Conservation (phyloP, 2,888 invertebrate genomes). For the Acheta domesticus region DNA sequence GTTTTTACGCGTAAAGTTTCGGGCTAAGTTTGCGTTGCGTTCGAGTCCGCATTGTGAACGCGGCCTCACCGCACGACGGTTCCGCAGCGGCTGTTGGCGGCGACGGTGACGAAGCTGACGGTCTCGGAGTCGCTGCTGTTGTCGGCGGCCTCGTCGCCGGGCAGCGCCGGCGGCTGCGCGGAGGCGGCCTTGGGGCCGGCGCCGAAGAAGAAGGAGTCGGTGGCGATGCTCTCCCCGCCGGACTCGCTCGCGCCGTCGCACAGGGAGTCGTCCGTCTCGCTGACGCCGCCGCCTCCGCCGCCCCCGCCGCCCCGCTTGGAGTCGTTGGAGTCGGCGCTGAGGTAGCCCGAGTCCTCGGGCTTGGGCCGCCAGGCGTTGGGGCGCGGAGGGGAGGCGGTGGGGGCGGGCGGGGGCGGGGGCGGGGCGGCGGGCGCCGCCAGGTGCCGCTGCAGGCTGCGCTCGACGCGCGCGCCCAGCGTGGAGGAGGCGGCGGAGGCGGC, state of each 20-base stretch:
- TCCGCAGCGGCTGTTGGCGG: background rate
- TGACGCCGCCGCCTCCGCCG: slow-evolving; percentile 43
- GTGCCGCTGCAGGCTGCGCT: background rate
- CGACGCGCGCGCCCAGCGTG: background rate
- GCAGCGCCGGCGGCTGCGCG: background rate
- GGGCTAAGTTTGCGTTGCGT: no score
- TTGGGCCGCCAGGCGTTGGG: slow-evolving; percentile 48
- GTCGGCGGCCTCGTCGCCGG: slow-evolving; percentile 23
- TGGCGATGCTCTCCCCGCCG: slow-evolving; percentile 81
- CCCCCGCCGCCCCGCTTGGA: slow-evolving; percentile 48
- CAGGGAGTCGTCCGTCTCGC: slow-evolving; percentile 76
- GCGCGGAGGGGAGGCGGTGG: slow-evolving; percentile 27
- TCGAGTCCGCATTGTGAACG: no score
- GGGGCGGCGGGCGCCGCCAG: no score
- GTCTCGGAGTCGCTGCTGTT: slow-evolving; percentile 50
- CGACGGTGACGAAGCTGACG: slow-evolving; percentile 51
- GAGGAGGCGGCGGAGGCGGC: background rate
- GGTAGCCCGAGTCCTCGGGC: slow-evolving; percentile 76
- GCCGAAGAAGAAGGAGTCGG: slow-evolving; percentile 81
- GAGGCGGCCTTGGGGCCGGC: slow-evolving; percentile 45
- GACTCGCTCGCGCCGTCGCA: slow-evolving; percentile 82
- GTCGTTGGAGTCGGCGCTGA: slow-evolving; percentile 72
- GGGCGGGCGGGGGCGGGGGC: background rate
- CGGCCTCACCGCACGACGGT: background rate
- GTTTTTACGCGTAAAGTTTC: no score